Conservation (phyloP, 2,113 vertebrate genomes). For the Larimichthys polyactis region DNA sequence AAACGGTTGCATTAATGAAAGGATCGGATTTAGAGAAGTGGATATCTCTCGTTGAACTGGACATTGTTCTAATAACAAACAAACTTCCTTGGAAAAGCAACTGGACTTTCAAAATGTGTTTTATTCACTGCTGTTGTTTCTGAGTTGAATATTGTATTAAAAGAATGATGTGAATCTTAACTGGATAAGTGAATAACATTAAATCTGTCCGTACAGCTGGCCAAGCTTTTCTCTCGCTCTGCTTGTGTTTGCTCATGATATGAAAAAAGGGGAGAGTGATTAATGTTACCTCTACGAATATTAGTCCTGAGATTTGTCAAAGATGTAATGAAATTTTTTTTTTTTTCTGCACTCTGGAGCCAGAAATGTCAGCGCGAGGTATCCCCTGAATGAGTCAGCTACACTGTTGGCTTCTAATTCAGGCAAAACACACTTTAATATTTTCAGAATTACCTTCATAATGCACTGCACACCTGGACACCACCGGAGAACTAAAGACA, state of each 20-base stretch:
- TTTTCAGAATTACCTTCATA: slow-evolving; percentile 51
- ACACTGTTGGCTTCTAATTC: slow-evolving; percentile 34
- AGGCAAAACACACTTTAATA: slow-evolving; percentile 58
- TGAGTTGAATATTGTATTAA: slow-evolving; percentile 34
- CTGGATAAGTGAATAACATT: slow-evolving; percentile 49
- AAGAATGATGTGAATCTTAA: slow-evolving; percentile 45
- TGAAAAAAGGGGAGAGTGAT: slow-evolving; percentile 45
- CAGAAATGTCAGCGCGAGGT: slow-evolving; percentile 42
- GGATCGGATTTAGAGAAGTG: background rate
- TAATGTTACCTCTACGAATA: slow-evolving; percentile 59
- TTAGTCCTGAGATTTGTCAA: slow-evolving; percentile 56
- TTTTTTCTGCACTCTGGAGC: slow-evolving; percentile 33
- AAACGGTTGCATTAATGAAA: background rate
- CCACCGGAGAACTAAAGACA: slow-evolving; percentile 46
- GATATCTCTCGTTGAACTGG: slow-evolving; percentile 5
- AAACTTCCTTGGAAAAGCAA: background rate
- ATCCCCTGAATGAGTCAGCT: slow-evolving; percentile 43
- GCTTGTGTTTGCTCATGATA: slow-evolving; percentile 54
- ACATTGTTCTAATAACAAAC: background rate
- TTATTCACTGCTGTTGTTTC: slow-evolving; percentile 21
- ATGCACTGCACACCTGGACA: slow-evolving; percentile 30
- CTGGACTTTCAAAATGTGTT: slow-evolving; percentile 5
- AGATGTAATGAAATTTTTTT: slow-evolving; percentile 54
- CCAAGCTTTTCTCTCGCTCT: slow-evolving; percentile 14
- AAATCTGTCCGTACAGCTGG: slow-evolving; percentile 34